phyloP scores from a whole-genome alignment of 2,113 vertebrate species.

The Centropus unirufus region DNA sequence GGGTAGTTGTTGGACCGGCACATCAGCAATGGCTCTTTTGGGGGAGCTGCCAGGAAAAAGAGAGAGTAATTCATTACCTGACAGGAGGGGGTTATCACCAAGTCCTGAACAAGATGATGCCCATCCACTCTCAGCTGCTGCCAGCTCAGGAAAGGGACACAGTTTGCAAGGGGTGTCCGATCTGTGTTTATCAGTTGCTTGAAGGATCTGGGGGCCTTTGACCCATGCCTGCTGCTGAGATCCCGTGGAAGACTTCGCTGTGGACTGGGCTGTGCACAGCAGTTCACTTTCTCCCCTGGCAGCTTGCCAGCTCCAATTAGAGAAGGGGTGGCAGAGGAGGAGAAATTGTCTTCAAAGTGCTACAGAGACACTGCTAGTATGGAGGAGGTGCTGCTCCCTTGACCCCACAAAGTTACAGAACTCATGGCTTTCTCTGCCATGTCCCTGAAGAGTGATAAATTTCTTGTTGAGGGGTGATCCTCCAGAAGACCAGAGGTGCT shows the following conservation, averaged over 20 bases:
- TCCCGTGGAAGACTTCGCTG: neutral
- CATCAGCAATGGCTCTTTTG: constrained; percentile 85
- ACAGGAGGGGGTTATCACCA: neutral
- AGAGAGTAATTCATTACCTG: neutral
- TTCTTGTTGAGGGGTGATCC: neutral
- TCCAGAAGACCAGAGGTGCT: neutral
- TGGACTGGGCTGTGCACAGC: neutral
- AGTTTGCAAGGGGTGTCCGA: neutral
- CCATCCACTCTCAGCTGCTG: neutral
- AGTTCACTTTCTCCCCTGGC: neutral
- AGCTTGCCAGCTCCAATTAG: neutral
- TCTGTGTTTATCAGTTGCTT: neutral
- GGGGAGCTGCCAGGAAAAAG: constrained; percentile 76
- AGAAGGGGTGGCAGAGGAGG: neutral
- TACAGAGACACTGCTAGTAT: neutral
- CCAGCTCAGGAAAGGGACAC: neutral
- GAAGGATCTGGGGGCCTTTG: neutral
- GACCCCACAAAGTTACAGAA: neutral
- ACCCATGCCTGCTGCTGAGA: neutral
- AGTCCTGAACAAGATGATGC: neutral
- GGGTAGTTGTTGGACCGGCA: constrained; percentile 97
- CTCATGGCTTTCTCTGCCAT: neutral
- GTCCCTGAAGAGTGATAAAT: neutral
- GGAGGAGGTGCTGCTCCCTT: constrained; percentile 19
- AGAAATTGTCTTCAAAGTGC: neutral